Evolutionary conservation across 2,113 vertebrate species (phyloP).

Genomic region (Gambusia holbrooki): DNA sequence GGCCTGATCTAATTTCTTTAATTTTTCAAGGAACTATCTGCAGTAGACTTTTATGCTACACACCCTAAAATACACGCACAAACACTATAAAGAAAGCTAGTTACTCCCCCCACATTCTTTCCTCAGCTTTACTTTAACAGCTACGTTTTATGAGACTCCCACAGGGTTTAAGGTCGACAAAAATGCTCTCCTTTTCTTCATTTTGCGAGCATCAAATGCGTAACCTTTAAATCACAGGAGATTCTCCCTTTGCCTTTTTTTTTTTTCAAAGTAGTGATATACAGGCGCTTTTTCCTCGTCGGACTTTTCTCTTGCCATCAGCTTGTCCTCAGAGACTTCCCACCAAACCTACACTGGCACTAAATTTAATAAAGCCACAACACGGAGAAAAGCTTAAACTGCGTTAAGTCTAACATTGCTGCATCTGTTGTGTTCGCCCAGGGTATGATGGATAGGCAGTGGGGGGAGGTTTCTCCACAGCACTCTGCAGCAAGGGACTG

Average conservation of each 20-base stretch:
- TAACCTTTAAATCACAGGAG: conserved; percentile 67
- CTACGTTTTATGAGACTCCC: conserved; percentile 31
- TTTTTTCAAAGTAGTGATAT: conserved; percentile 42
- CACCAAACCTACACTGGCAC: conserved; percentile 9
- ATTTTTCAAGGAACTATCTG: conserved; percentile 10
- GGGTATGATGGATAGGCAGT: conserved; percentile 55
- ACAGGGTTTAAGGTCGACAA: conserved; percentile 27
- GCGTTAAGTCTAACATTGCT: conserved; percentile 52
- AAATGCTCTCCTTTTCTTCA: conserved; percentile 49
- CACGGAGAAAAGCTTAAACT: conserved; percentile 54
- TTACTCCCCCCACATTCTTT: not conserved
- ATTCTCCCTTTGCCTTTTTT: conserved; percentile 39
- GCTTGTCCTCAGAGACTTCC: conserved; percentile 31
- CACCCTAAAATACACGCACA: conserved; percentile 7
- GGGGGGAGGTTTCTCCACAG: conserved; percentile 31
- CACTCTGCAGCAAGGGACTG: conserved; percentile 23
- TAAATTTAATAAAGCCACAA: conserved; percentile 61
- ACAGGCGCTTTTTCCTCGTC: conserved; percentile 41
- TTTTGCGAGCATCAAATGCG: conserved; percentile 48
- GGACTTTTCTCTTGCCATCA: conserved; percentile 56
- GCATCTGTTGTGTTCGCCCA: conserved; percentile 36
- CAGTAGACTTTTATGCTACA: not conserved
- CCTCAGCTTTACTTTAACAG: conserved; percentile 25
- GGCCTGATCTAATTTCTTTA: conserved; percentile 8
- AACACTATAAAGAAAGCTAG: not conserved